Base-by-base conservation (phyloP, 2,888 invertebrate genomes). In the Sesia apiformis region DNA sequence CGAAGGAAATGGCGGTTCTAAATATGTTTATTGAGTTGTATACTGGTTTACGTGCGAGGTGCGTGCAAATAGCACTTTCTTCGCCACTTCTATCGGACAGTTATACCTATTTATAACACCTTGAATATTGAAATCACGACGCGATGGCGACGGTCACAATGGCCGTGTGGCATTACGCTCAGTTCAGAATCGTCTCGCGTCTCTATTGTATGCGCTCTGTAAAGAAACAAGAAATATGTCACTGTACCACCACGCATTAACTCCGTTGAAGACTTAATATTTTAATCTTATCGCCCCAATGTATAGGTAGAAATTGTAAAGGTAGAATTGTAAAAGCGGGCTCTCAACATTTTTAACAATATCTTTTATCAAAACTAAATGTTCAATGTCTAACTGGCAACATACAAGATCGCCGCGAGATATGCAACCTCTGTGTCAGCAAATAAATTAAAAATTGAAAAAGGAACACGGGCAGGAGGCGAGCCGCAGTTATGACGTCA, bases 21-120 rank as follows among this genome's bases (percentile, higher is more conserved):
- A 63, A 77, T 77, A 59, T 54, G 50, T 79, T 78, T 84, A 86
- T 84, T 76, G 77, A 84, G 78, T 76, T 77, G 81, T 85, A 70
- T 68, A 66, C 62, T 66, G 70, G 66, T 85, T 84, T 84, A 85
- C 73, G 83, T 76, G 63, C 66, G 59, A 66, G 68, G 63, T 69
- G 69, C 65, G 64, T 70, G 61, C 64, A 68, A 69, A 69, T 67
- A 71, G 73, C 77, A 77, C 78, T 81, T 79, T 77, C 77, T 72
- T 70, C 69, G 61, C 59, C 52, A 72, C 69, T 63, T 62, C 67
- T 46, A 72, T 72, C 70, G 63, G 85, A 86, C 86, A 82, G 74
- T 81, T 80, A 81, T 78, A 81, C 78, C 80, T 85, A 83, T 86
- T 85, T 84, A 84, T 76, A 76, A 67, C 72, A 66, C 64, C 67